phyloP scores from a whole-genome alignment of 2,797 vertebrate genomes.

The Alca torda region DNA sequence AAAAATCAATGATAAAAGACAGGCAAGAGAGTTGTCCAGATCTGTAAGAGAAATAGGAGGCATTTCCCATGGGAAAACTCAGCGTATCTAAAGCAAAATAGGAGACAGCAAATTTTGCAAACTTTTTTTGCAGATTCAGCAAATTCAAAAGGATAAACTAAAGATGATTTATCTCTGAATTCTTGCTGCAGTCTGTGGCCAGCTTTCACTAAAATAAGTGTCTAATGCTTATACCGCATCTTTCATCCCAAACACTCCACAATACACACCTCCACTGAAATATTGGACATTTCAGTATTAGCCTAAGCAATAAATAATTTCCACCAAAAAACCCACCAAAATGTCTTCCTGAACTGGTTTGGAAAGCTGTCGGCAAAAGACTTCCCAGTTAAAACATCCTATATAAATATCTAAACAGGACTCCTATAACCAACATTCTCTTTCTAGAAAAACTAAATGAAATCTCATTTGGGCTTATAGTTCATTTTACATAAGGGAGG shows the following conservation, averaged over 20 bases:
- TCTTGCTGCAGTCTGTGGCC: neutral
- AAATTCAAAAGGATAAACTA: slow-evolving; percentile 9
- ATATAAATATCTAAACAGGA: neutral
- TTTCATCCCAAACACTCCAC: neutral
- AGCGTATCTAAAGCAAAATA: neutral
- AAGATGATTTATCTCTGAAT: slow-evolving; percentile 1
- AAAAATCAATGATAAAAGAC: neutral
- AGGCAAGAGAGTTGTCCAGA: neutral
- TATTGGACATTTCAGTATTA: neutral
- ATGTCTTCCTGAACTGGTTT: neutral
- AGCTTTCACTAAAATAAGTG: neutral
- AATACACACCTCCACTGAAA: neutral
- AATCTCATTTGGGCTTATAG: neutral
- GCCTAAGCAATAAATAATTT: neutral
- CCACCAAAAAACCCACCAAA: neutral
- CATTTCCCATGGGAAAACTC: neutral
- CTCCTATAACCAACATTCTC: neutral
- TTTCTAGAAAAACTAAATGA: neutral
- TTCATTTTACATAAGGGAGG: neutral
- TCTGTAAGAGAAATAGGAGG: neutral
- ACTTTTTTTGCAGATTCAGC: neutral
- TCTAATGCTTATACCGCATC: neutral
- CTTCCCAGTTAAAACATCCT: neutral
- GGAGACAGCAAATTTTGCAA: neutral
- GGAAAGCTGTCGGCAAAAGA: neutral